Base-by-base conservation (phyloP, 2,888 invertebrate species). In the Thymelicus lineola region DNA sequence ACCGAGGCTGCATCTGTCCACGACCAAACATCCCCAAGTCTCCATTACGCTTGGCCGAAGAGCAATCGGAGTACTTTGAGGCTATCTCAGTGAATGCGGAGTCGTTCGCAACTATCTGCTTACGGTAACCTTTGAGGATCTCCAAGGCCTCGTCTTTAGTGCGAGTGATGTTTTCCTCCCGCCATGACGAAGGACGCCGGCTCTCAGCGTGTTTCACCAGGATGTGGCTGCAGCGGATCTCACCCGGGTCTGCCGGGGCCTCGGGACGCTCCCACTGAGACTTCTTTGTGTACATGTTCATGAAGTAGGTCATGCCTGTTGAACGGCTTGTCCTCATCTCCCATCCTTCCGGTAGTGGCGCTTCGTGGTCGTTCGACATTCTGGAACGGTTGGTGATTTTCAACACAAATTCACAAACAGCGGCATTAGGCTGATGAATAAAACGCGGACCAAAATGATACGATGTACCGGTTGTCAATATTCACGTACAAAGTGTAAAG, bases 251-350 rank as follows among this genome's bases (percentile, higher is more conserved):
- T 0, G 98, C 98, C 5, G 98, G 96, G 70, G 96, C 96, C 58
- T 97, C 97, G 0, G 99, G 99, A 36, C 96, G 95, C 79, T 99
- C 98, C 99, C 99, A 99, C 85, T 99, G 99, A 68, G 98, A 98
- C 86, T 99, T 98, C 91, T 99, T 99, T 58, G 99, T 99, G 89
- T 97, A 97, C 75, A 97, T 95, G 89, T 99, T 99, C 77, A 99
- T 95, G 89, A 97, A 99, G 89, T 99, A 99, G 68, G 97, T 96
- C 90, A 98, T 97, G 70, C 98, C 99, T 68, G 97, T 97, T 9
- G 97, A 97, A 67, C 97, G 95, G 88, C 97, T 97, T 75, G 97
- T 95, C 75, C 98, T 95, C 94, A 97, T 97, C 92, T 98, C 98
- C 98, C 98, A 98, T 77, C 98, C 98, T 82, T 97, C 95, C 66